Evolutionary conservation across 2,888 invertebrate species (phyloP).

Genomic region (Timandra comae): DNA sequence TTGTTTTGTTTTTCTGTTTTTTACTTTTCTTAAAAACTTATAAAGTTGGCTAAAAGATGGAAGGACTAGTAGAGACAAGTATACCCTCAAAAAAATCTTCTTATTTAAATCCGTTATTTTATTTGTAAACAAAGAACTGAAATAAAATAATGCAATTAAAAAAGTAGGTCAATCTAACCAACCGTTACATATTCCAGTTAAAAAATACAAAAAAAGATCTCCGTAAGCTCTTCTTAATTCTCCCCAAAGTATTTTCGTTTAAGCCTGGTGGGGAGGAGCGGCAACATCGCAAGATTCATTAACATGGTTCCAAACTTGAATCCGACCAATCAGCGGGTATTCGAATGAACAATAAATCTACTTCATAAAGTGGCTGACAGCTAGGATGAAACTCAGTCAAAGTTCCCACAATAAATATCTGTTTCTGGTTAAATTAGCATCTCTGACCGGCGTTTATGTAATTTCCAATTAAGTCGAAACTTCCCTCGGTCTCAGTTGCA

Average conservation of each 20-base stretch:
- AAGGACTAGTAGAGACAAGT: no score
- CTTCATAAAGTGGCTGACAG: conserved; percentile 22
- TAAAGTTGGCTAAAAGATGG: no score
- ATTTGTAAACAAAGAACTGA: no score
- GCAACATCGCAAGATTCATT: conserved; percentile 2
- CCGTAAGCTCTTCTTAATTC: no score
- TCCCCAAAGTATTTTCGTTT: no score
- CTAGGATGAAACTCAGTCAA: conserved; percentile 18
- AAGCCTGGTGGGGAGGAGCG: neutral
- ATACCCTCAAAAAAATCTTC: no score
- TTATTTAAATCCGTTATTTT: no score
- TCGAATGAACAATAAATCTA: conserved; percentile 21
- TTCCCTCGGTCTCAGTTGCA: conserved; percentile 10
- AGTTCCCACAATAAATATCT: conserved; percentile 28
- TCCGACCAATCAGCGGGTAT: conserved; percentile 1
- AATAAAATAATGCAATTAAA: no score
- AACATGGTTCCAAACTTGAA: conserved; percentile 2
- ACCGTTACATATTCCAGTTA: conserved; percentile 11
- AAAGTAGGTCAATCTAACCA: no score
- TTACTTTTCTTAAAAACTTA: no score
- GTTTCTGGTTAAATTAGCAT: conserved; percentile 13
- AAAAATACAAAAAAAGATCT: no score
- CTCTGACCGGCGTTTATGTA: conserved; percentile 18
- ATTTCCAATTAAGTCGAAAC: conserved; percentile 25
- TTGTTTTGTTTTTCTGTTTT: no score